Evolutionary conservation across 2,113 vertebrate genomes (phyloP), one percentile per base, ranked within the genome.

Genomic region (Passer montanus): DNA sequence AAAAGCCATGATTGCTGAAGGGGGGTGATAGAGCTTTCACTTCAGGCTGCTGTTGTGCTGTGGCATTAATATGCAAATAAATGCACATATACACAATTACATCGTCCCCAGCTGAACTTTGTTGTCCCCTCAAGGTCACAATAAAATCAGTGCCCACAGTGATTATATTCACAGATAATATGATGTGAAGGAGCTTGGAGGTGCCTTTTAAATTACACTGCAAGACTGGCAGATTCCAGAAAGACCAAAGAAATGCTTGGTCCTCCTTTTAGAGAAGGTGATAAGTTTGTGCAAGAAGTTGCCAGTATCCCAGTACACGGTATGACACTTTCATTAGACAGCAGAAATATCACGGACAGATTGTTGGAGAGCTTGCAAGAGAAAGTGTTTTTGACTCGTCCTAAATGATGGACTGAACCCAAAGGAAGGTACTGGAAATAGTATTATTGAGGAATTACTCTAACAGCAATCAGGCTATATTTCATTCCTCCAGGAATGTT

Each of bases 1-100:
- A 80, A 87, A 93, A 87, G 43, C 87, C 74, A 43, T 74, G 59
- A 70, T 89, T 93, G 81, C 83, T 90, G 76, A 70, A 82, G 50
- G 27, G 37, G 43, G 13, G 14, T 21, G 87, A 55, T 77, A 18
- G n/a, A 81, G 55, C 60, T 89, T 87, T 84, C 64, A 24, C 60
- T 82, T 87, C 63, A 81, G 69, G 47, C 81, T 53, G n/a, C 64
- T 93, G 33, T 66, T 64, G 20, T 92, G 20, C 43, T 76, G 50
- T 81, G 55, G 2, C 2, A 43, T 96, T 91, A 91, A 59, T 76
- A 70, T 92, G 73, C 83, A 96, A 92, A 92, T 93, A 39, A 59
- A 87, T 84, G 52, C 69, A 89, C 11, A 49, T 52, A 35, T 28
- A 59, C 24, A 86, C 60, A 82, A 53, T 78, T 33, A 56, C 28